These are phyloP conservation scores for Sternotherus odoratus DNA, from an alignment of 2,797 vertebrate species.

Conservation along the genomic window DNA sequence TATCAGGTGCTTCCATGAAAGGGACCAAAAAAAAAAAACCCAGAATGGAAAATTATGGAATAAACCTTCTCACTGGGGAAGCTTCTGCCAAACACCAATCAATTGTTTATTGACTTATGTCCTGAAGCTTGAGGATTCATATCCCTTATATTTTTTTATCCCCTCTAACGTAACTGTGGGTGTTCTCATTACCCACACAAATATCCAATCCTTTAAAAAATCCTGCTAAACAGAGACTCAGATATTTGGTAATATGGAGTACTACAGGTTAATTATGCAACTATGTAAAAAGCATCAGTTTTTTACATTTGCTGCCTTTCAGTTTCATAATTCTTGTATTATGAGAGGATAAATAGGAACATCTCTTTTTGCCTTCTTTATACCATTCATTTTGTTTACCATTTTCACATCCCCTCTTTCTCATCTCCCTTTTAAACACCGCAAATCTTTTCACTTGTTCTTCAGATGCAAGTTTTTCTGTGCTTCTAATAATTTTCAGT, in stretches of 20 bases:
- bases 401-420: slow-evolving; percentile 18
- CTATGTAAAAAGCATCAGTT: background rate
- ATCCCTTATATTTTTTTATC: slow-evolving; percentile 21
- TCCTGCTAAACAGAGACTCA: slow-evolving; percentile 60
- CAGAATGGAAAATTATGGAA: slow-evolving; percentile 26
- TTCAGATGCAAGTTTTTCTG: background rate
- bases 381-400: slow-evolving; percentile 3
- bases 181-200: slow-evolving; percentile 41
- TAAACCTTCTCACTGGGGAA: background rate
- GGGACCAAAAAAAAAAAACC: slow-evolving; percentile 37
- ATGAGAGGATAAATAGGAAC: slow-evolving; percentile 21
- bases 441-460: background rate
- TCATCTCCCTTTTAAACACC: background rate
- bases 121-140: slow-evolving; percentile 2
- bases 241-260: slow-evolving; percentile 1
- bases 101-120: slow-evolving; percentile 28
- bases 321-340: slow-evolving; percentile 7
- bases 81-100: slow-evolving; percentile 11
- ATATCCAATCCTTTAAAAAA: slow-evolving; percentile 38
- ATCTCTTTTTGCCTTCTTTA: slow-evolving; percentile 17
- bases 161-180: slow-evolving; percentile 22
- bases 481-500: background rate
- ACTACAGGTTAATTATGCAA: slow-evolving; percentile 48
- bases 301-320: background rate
- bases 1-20: background rate